These are phyloP conservation scores for Tyrannus savana DNA, from an alignment of 2,113 vertebrate species.

Conservation along the genomic window DNA sequence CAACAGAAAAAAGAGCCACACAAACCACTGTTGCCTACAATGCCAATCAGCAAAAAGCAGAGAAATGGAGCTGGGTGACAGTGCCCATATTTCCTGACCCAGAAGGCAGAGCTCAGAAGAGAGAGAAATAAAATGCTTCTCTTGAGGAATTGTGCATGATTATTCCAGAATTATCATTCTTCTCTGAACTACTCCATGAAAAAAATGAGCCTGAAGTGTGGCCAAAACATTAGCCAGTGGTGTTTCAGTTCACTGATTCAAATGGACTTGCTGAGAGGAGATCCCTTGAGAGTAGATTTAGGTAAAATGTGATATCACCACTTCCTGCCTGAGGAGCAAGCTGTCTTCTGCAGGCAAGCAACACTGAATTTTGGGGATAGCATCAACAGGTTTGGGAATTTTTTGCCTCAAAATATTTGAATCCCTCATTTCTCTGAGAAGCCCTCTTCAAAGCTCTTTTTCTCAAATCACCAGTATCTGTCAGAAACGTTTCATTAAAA, in stretches of 20 bases:
- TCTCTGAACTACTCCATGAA: not conserved
- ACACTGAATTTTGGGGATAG: not conserved
- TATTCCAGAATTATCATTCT: not conserved
- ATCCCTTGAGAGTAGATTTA: not conserved
- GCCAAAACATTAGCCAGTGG: not conserved
- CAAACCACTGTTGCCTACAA: not conserved
- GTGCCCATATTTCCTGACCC: not conserved
- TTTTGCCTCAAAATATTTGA: not conserved
- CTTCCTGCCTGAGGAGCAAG: not conserved
- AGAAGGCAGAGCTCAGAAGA: not conserved
- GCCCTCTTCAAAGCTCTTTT: not conserved
- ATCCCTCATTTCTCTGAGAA: rapidly evolving
- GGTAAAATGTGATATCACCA: not conserved
- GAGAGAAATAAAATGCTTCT: not conserved
- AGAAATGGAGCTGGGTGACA: not conserved
- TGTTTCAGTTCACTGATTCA: not conserved
- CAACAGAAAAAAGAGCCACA: not conserved
- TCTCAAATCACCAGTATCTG: not conserved
- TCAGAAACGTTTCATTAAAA: not conserved
- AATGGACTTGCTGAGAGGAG: not conserved
- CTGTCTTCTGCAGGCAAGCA: not conserved
- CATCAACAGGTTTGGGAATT: rapidly evolving
- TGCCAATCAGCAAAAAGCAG: not conserved
- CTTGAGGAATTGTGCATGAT: not conserved
- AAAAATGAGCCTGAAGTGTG: not conserved